These are phyloP conservation scores for Rhodinocichla rosea DNA, from an alignment of 2,113 vertebrate genomes.

Conservation along the genomic window DNA sequence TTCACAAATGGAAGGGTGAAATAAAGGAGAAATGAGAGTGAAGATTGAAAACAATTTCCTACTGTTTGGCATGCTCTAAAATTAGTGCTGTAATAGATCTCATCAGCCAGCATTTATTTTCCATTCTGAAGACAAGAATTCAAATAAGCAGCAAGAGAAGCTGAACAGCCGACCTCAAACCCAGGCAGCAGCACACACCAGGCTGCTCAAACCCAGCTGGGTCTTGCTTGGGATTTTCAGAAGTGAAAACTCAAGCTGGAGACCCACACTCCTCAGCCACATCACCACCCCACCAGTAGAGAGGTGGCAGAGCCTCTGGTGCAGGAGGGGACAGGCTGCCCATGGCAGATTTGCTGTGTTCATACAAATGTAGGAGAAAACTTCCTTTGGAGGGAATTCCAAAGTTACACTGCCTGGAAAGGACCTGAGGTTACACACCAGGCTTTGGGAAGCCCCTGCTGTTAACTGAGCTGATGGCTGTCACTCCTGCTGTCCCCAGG, in stretches of 20 bases:
- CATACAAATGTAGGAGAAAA: not conserved
- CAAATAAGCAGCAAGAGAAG: conserved; percentile 22
- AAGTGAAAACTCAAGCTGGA: not conserved
- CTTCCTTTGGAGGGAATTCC: not conserved
- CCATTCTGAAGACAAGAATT: conserved; percentile 34
- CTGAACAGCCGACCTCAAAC: not conserved
- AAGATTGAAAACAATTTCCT: conserved; percentile 27
- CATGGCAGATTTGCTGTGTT: fast-evolving
- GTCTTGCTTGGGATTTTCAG: not conserved
- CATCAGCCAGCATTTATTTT: conserved; percentile 49
- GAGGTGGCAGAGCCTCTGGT: not conserved
- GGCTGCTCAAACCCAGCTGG: not conserved
- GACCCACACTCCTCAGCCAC: fast-evolving
- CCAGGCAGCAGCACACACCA: not conserved
- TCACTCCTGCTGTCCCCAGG: not conserved
- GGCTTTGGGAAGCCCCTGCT: not conserved
- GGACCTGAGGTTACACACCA: not conserved
- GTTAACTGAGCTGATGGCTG: not conserved
- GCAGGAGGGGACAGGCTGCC: not conserved
- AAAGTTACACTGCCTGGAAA: not conserved
- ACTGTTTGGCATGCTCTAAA: conserved; percentile 39
- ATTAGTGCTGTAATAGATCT: conserved; percentile 46
- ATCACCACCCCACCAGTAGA: not conserved
- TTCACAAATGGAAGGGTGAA: not conserved
- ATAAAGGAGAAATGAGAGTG: not conserved